A percentile compares a stretch with the other conserved stretches of the same genome.
phyloP scores from a whole-genome alignment of 2,888 invertebrate species.

The Halictus ligatus region DNA sequence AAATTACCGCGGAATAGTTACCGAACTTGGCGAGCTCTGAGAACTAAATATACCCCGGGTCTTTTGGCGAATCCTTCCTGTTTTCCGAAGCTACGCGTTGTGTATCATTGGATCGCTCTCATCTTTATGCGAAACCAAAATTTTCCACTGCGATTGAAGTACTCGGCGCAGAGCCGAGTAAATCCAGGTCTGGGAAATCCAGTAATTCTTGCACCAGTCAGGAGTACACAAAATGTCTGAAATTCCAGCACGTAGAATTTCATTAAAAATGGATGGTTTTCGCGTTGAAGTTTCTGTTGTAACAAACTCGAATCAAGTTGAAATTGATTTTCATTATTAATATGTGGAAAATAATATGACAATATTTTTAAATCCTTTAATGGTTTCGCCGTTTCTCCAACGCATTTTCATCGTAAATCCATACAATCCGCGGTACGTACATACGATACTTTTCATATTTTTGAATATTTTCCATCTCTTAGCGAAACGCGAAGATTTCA shows the following conservation, averaged over 20 bases:
- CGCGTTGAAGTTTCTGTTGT: neutral
- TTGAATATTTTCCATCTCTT: no score
- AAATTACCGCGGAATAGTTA: slow-evolving; percentile 30
- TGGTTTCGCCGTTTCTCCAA: neutral
- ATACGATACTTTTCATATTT: neutral
- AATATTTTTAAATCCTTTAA: neutral
- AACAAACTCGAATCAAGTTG: neutral
- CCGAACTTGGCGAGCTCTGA: slow-evolving; percentile 9
- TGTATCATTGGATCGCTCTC: neutral
- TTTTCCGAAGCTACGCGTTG: neutral
- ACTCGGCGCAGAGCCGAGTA: neutral
- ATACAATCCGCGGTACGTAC: no score
- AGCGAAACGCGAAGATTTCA: no score
- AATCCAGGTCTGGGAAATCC: neutral
- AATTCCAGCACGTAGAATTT: no score
- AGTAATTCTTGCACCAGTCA: neutral
- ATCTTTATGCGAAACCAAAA: neutral
- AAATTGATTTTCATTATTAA: neutral
- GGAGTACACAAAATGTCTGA: neutral
- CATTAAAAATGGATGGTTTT: no score
- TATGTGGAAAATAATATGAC: neutral
- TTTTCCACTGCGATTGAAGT: neutral
- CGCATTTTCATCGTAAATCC: no score
- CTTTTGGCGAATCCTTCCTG: neutral
- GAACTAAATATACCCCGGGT: neutral